Conservation (phyloP, 2,888 invertebrate species). For the Cheiracanthium punctorium region DNA sequence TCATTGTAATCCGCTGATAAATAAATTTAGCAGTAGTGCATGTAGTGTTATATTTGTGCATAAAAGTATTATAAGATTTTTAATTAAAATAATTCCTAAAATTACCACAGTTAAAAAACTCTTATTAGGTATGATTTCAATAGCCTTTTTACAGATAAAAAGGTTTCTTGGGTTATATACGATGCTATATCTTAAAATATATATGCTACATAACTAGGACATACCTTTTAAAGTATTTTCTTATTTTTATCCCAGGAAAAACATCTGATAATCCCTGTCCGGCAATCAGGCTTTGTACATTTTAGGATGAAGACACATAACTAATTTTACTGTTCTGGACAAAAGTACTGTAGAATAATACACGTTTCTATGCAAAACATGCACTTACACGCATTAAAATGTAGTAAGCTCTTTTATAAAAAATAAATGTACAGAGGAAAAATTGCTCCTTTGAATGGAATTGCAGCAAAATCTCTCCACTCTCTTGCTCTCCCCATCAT, state of each 20-base stretch:
- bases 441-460: not conserved
- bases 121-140: too few species aligned
- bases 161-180: too few species aligned
- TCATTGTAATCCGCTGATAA: too few species aligned
- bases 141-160: too few species aligned
- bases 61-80: too few species aligned
- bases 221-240: not conserved
- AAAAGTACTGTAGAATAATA: not conserved
- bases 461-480: not conserved
- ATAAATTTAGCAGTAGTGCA: too few species aligned
- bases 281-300: slow-evolving; percentile 7
- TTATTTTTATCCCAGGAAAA: not conserved
- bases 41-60: too few species aligned
- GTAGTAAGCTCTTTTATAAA: not conserved
- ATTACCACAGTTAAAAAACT: too few species aligned
- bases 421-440: not conserved
- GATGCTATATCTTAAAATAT: too few species aligned
- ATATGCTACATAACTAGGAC: not conserved
- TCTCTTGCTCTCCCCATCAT: not conserved
- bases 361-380: not conserved
- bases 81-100: too few species aligned
- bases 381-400: not conserved
- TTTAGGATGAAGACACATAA: not conserved
- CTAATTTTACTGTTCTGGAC: not conserved
- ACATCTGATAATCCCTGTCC: slow-evolving; percentile 8